Percentiles rank a stretch among this genome's conserved stretches.
These are phyloP conservation scores for Gorilla gorilla DNA, from an alignment of 2,113 vertebrate genomes.

Conservation along the genomic window DNA sequence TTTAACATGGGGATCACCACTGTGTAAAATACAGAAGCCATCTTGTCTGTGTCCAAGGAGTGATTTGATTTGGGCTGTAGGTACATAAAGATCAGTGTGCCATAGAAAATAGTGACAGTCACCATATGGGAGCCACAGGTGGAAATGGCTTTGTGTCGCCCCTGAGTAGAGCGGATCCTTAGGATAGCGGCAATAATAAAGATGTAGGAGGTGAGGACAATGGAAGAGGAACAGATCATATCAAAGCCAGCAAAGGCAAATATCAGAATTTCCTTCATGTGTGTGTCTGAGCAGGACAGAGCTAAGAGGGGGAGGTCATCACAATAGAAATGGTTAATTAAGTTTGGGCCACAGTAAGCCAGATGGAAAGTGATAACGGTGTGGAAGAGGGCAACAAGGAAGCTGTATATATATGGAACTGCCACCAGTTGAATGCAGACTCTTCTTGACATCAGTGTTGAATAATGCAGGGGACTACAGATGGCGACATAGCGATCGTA, in stretches of 20 bases:
- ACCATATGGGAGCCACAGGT: constrained; percentile 64
- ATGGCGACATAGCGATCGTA: constrained; percentile 60
- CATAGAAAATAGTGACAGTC: constrained; percentile 63
- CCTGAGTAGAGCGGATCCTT: constrained; percentile 16
- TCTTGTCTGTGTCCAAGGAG: constrained; percentile 71
- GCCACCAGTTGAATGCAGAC: constrained; percentile 62
- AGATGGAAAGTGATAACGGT: constrained; percentile 59
- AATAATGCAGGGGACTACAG: constrained; percentile 62
- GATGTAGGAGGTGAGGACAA: constrained; percentile 72
- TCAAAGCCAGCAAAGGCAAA: constrained; percentile 73
- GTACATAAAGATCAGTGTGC: constrained; percentile 77
- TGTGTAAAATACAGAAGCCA: constrained; percentile 72
- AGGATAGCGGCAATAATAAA: constrained; percentile 66
- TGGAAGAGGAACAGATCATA: constrained; percentile 59
- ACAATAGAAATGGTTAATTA: constrained; percentile 77
- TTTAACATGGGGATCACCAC: constrained; percentile 75
- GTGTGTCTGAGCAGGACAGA: constrained; percentile 69
- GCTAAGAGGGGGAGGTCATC: constrained; percentile 71
- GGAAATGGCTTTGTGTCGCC: constrained; percentile 58
- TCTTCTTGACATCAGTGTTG: constrained; percentile 61
- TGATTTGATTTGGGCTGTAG: constrained; percentile 70
- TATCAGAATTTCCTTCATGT: constrained; percentile 68
- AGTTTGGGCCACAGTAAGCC: constrained; percentile 61
- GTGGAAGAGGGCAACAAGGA: constrained; percentile 66
- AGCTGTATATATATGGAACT: constrained; percentile 60